Evolutionary conservation across 2,888 invertebrate species (phyloP), one percentile per base, ranked within the genome.

Genomic region (Chalcis sispes): DNA sequence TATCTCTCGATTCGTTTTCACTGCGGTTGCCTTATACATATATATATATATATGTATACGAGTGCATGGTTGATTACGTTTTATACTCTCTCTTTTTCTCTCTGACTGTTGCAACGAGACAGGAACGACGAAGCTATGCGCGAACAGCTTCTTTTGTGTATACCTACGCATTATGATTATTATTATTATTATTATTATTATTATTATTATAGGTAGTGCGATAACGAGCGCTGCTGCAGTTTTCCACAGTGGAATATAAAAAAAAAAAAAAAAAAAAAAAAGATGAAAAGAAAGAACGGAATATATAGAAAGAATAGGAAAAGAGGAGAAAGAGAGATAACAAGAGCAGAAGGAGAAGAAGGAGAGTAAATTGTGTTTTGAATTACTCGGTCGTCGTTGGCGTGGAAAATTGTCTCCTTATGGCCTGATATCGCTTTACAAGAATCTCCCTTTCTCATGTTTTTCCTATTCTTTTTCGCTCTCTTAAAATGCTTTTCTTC

Each of bases 351-450:
- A n/a, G n/a, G n/a, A n/a, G 36, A 20, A 32, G 32, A 32, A 8
- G 32, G 32, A 3, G 5, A 8, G 32, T 3, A 54, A 40, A 52
- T 42, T 23, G n/a, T 27, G 50, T 18, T 69, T 75, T 58, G 46
- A 62, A 75, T 75, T 48, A 50, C 69, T 58, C 18, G 64, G n/a
- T n/a, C 56, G 32, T 52, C 46, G n/a, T n/a, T n/a, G 23, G 29
- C 10, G 32, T 23, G 46, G 61, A 74, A 67, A 69, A 70, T 64
- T 70, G 64, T 50, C 48, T 58, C 40, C 29, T 73, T 50, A 65
- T 36, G 18, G 15, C 52, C 7, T 25, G 23, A 29, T 40, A 48
- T 23, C 20, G 15, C 20, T 32, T 3, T 8, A 8, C 5, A 8
- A 3, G 32, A 32, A 1, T n/a, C 25, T 65, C 25, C 40, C 29